Base-by-base conservation (phyloP, 2,888 invertebrate species). In the Ennomos fuscantarius region DNA sequence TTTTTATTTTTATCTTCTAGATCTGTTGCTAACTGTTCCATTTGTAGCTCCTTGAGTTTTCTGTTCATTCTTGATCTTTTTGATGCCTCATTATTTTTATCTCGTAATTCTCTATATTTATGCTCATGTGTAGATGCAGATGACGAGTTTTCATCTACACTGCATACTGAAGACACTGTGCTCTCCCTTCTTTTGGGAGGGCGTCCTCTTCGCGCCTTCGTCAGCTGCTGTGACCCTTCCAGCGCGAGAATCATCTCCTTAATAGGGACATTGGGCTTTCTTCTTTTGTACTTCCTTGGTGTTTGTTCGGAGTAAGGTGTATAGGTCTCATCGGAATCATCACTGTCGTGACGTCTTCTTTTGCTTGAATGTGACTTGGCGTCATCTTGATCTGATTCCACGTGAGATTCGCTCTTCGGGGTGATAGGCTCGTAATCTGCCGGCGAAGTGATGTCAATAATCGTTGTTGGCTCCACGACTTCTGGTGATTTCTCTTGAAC, bases 21-120 rank as follows among this genome's bases (percentile, higher is more conserved):
- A 45, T 94, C 93, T 24, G 89, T 78, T 1, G 93, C 93, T 62
- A 87, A 76, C 48, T 85, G 81, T 66, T 89, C 83, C 93, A 94
- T 93, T 70, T 94, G 94, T 50, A 89, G 73, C 64, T 86, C 88
- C 72, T 89, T 94, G 74, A 84, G 85, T 82, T 95, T 96, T 66
- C 96, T 93, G 73, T 95, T 96, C 88, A 94, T 93, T 64, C 96
- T 89, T 1, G 96, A 96, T 69, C 94, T 93, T 69, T 96, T 93
- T 40, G 96, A 96, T 41, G 96, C 96, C 83, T 96, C 96, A 78
- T 96, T 96, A 82, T 96, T 96, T 78, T 95, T 95, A 75, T 95
- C 95, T 54, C 96, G 87, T 63, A 95, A 90, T 74, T 95, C 95
- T 48, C 95, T 89, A 78, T 96, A 96, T 65, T 92, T 94, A 43